Evolutionary conservation across 2,113 vertebrate species (phyloP).

Genomic region (Verasper variegatus): DNA sequence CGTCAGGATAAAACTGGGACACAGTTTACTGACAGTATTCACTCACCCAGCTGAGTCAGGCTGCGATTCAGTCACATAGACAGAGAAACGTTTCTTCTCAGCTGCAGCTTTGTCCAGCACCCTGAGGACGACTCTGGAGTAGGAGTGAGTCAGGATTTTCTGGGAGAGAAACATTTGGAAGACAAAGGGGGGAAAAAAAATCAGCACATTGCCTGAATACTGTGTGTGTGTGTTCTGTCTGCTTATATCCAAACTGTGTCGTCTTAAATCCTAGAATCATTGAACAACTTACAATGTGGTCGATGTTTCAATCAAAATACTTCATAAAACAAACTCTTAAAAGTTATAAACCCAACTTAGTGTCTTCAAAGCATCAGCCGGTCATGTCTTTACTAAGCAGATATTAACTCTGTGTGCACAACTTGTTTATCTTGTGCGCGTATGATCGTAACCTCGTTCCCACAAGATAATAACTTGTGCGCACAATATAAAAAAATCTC

Average conservation of each 20-base stretch:
- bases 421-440: no score
- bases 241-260: not conserved
- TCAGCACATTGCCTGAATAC: not conserved
- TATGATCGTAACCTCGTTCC: no score
- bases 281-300: not conserved
- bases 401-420: no score
- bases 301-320: no score
- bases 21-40: not conserved
- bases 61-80: conserved; percentile 96
- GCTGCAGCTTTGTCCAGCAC: conserved; percentile 90
- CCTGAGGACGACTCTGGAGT: conserved; percentile 92
- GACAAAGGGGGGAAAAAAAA: not conserved
- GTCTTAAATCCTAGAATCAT: not conserved
- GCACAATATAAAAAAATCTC: no score
- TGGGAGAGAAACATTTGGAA: conserved; percentile 52
- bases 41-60: conserved; percentile 92
- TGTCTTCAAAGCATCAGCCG: no score
- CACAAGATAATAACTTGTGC: no score
- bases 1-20: conserved; percentile 2
- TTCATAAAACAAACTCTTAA: no score
- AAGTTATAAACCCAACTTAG: no score
- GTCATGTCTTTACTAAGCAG: no score
- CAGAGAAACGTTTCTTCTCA: conserved; percentile 95
- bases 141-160: conserved; percentile 96
- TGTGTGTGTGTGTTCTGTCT: not conserved